Conservation (phyloP, 2,113 vertebrate species). For the Tricholaema leucomelas region DNA sequence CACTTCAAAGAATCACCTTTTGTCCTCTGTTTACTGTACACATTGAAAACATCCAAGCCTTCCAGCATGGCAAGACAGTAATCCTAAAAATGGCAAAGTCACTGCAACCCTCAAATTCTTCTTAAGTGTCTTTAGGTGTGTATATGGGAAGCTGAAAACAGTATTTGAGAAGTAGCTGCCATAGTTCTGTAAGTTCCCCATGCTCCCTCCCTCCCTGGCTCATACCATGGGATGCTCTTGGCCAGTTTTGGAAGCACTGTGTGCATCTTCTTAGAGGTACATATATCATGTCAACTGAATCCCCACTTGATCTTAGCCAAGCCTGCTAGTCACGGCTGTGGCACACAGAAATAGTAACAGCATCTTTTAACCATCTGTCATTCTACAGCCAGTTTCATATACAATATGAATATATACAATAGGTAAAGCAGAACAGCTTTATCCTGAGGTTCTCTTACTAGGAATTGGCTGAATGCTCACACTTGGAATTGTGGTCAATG, state of each 20-base stretch:
- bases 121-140: not conserved
- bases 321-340: not conserved
- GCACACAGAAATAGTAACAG: not conserved
- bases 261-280: not conserved
- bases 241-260: not conserved
- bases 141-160: not conserved
- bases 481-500: no score
- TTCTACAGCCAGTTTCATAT: not conserved
- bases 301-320: not conserved
- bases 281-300: not conserved
- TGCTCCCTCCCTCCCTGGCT: not conserved
- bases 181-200: not conserved
- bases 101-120: not conserved
- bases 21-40: not conserved
- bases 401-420: not conserved
- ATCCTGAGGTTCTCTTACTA: not conserved
- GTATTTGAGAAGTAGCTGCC: not conserved
- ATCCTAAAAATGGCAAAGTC: not conserved
- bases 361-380: not conserved
- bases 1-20: not conserved
- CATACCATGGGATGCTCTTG: not conserved
- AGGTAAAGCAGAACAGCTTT: not conserved
- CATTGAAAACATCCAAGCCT: not conserved
- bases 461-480: no score
- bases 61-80: not conserved